Conservation (phyloP, 2,113 vertebrate species). For the Engraulis encrasicolus region DNA sequence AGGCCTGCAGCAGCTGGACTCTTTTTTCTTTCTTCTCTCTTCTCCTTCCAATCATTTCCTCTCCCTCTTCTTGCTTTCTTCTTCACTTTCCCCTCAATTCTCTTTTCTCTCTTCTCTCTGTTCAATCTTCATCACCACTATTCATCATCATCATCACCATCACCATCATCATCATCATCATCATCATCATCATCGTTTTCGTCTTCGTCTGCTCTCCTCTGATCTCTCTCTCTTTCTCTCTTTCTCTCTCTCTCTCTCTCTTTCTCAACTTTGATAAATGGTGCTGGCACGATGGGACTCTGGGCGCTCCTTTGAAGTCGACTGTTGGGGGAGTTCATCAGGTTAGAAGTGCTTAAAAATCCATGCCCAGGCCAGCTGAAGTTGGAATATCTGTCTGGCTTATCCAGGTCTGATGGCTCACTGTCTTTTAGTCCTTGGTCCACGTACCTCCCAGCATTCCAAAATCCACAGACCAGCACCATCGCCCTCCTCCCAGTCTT, state of each 20-base stretch:
- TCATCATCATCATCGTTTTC: too few species aligned
- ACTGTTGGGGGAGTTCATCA: neutral
- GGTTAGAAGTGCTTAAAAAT: too few species aligned
- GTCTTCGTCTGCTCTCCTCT: too few species aligned
- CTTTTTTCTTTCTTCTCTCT: neutral
- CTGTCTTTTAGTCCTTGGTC: neutral
- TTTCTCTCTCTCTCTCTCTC: constrained; percentile 30
- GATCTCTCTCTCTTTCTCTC: too few species aligned
- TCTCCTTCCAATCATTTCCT: neutral
- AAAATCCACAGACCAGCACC: too few species aligned
- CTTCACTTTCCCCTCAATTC: too few species aligned
- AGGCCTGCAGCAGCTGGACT: neutral
- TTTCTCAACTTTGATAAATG: constrained; percentile 36
- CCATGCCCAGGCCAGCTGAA: too few species aligned
- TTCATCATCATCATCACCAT: too few species aligned
- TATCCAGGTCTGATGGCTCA: neutral
- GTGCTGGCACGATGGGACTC: constrained; percentile 35
- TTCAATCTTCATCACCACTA: too few species aligned
- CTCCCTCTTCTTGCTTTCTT: too few species aligned
- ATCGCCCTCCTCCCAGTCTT: constrained; percentile 35
- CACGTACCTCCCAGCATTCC: neutral
- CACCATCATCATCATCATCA: too few species aligned
- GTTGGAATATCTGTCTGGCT: neutral
- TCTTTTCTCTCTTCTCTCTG: too few species aligned
- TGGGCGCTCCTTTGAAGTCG: constrained; percentile 2